A percentile compares a stretch with the other conserved stretches of the same genome.
Evolutionary conservation across 2,113 vertebrate genomes (phyloP).

Genomic region (Dolichallabes microphthalmus): DNA sequence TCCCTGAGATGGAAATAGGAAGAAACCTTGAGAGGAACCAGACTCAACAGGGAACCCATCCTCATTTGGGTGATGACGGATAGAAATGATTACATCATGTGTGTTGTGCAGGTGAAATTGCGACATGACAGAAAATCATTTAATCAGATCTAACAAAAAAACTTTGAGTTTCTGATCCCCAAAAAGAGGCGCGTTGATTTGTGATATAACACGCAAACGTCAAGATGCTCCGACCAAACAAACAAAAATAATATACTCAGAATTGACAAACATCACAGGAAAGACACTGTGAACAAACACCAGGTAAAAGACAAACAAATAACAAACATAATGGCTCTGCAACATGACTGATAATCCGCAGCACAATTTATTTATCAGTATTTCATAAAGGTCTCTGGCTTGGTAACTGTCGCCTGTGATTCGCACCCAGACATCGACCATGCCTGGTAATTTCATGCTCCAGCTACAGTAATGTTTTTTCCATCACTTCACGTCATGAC

Average conservation of each 20-base stretch:
- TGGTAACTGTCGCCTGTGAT: neutral
- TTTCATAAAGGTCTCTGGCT: neutral
- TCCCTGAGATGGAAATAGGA: too few relatives aligned
- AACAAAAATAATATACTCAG: neutral
- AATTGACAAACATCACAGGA: neutral
- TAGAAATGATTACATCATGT: too few relatives aligned
- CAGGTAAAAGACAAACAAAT: neutral
- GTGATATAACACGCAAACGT: neutral
- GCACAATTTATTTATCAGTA: neutral
- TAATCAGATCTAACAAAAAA: neutral
- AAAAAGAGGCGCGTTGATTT: neutral
- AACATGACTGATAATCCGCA: neutral
- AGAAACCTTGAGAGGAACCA: too few relatives aligned
- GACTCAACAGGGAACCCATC: too few relatives aligned
- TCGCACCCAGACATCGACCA: conserved; percentile 14
- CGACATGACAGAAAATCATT: too few relatives aligned
- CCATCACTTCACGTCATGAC: neutral
- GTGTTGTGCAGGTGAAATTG: too few relatives aligned
- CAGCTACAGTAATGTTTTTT: neutral
- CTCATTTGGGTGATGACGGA: too few relatives aligned
- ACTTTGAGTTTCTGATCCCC: neutral
- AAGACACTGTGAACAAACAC: neutral
- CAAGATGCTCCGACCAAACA: neutral
- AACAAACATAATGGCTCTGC: neutral
- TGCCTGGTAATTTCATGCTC: conserved; percentile 32